Base-by-base conservation (phyloP, 1,140 invertebrate genomes). In the Anastrepha ludens region DNA sequence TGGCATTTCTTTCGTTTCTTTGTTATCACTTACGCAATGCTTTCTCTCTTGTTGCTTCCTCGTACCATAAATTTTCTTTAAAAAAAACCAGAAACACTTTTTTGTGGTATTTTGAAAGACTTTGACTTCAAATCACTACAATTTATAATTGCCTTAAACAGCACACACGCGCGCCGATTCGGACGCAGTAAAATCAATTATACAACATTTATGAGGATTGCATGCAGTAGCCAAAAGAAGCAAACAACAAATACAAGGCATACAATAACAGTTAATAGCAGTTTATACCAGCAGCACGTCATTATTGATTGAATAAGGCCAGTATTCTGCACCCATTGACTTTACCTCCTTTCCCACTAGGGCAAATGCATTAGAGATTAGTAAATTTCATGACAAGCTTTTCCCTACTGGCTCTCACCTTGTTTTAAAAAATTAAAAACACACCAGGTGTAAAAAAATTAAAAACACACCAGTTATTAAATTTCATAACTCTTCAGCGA, bases 191-290 rank as follows among this genome's bases (percentile, higher is more conserved):
- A 67, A 67, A 67, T 41, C 65, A 67, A 67, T 67, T 67, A 4
- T 20, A 67, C 65, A 67, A 67, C 65, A 67, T 67, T 67, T 67
- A 67, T 67, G 65, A 67, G 20, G 39, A 44, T 41, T 13, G 15
- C 41, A 44, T 13, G 39, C 67, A 44, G 41, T 74, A 44, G 67
- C 39, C 67, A 41, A 74, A 44, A 74, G 39, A 44, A 41, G 17
- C 39, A 62, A 62, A 44, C 17, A 4, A 41, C 67, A 74, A 47
- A 44, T 44, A 74, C 17, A 39, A 15, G 7, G 15, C 67, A 74
- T 15, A 41, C 41, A 74, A 74, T 74, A 74, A 74, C 39, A 74
- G 13, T 74, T 74, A 74, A 74, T 74, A 47, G 39, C 67, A 1
- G 39, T 47, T 74, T 44, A 74, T 74, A 44, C 39, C 67, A 74